Evolutionary conservation across 2,888 invertebrate genomes (phyloP).

Genomic region (Acanthopleura granulata): DNA sequence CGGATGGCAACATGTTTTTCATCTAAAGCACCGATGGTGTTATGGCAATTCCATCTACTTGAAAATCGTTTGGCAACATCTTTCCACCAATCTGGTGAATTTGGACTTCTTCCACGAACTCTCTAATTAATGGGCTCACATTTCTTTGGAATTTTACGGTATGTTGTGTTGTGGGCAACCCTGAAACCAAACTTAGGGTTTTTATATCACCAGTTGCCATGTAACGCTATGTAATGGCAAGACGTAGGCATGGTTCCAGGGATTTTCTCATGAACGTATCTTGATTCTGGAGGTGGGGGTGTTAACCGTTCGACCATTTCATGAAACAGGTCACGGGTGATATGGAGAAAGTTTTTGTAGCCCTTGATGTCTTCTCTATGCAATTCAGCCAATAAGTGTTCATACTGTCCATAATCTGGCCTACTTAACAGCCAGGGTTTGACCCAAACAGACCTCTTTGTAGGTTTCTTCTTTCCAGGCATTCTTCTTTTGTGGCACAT

Average conservation of each 20-base stretch:
- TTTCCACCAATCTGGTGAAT: slow-evolving; percentile 21
- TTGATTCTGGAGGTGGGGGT: slow-evolving; percentile 14
- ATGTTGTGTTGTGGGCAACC: slow-evolving; percentile 28
- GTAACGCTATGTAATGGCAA: slow-evolving; percentile 28
- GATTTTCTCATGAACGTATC: neutral
- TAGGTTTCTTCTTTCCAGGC: neutral
- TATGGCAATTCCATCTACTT: slow-evolving; percentile 18
- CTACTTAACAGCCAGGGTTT: slow-evolving; percentile 11
- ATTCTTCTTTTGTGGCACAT: neutral
- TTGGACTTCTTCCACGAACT: slow-evolving; percentile 22
- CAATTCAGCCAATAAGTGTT: slow-evolving; percentile 22
- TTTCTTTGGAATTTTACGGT: slow-evolving; percentile 18
- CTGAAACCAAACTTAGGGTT: slow-evolving; percentile 24
- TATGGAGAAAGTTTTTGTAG: slow-evolving; percentile 20
- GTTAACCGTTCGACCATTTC: neutral
- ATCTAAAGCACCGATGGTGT: slow-evolving; percentile 22
- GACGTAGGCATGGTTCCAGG: slow-evolving; percentile 24
- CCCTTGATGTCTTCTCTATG: slow-evolving; percentile 19
- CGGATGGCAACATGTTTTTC: slow-evolving; percentile 21
- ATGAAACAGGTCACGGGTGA: slow-evolving; percentile 20
- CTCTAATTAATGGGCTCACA: slow-evolving; percentile 24
- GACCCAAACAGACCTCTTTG: slow-evolving; percentile 16
- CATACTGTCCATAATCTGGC: neutral
- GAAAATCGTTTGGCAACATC: slow-evolving; percentile 17
- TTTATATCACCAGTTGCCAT: slow-evolving; percentile 27